Base-by-base conservation (phyloP, 2,888 invertebrate genomes). In the Leptothorax acervorum region DNA sequence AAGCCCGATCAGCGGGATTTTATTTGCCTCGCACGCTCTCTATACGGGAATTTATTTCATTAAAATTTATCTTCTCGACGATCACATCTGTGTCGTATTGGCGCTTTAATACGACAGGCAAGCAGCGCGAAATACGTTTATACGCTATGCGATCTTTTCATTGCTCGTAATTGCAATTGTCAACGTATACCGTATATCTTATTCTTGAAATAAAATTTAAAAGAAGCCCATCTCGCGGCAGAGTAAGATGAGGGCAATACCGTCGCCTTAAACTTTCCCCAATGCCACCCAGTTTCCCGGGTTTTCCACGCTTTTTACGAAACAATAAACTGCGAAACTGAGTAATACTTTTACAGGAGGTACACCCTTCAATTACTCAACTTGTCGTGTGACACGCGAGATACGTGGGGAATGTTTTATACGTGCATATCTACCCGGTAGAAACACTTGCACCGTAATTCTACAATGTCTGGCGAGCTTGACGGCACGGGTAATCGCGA, bases 1-100 rank as follows among this genome's bases (percentile, higher is more conserved):
- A 83, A 53, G 63, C 15, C 18, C 71, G 70, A 83, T 83, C 63
- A 63, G 63, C 81, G 83, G 55, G 63, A 83, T 63, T 76, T 81
- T 81, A 81, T 81, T 81, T 63, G 48, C 65, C 66, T 39, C 51
- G 28, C 57, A 28, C 12, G 4, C 5, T 31, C 39, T 23, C n/a
- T 23, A 12, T 11, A n/a, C n/a, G 42, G 39, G 55, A 78, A 78
- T 78, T 78, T 68, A 68, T 78, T 78, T 78, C 78, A 78, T 78
- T 55, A 78, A 78, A 78, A 78, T 78, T 68, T 78, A 78, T 78
- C 78, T 55, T 39, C 53, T n/a, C 15, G 68, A n/a, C 42, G n/a
- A 78, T 68, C 66, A 9, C 45, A 35, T 35, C 66, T 42, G 28
- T 28, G 53, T 66, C 66, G 35, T 42, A 9, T 76, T 51, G 48